Evolutionary conservation across 2,797 vertebrate species (phyloP).

Genomic region (Eutrigla gurnardus): DNA sequence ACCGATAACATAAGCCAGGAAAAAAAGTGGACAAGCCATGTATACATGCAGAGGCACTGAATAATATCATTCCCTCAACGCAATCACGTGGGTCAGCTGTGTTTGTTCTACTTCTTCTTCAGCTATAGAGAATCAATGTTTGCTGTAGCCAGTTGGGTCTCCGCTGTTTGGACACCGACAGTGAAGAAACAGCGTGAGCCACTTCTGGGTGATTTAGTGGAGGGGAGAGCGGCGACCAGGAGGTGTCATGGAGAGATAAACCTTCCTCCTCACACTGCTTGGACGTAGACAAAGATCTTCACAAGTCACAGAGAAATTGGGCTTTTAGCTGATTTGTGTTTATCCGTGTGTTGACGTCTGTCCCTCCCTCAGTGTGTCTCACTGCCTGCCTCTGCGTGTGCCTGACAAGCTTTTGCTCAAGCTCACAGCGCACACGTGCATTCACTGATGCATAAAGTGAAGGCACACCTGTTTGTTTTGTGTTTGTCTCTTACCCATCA

Average conservation of each 20-base stretch:
- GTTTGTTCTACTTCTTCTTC: conserved; percentile 60
- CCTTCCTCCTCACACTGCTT: conserved; percentile 49
- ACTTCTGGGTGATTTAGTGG: conserved; percentile 68
- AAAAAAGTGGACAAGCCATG: background rate
- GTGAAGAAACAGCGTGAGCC: conserved; percentile 32
- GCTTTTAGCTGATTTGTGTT: conserved; percentile 67
- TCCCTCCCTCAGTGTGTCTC: conserved; percentile 28
- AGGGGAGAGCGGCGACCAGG: conserved; percentile 43
- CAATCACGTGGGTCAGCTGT: conserved; percentile 46
- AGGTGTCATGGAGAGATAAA: conserved; percentile 62
- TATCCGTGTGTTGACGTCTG: conserved; percentile 52
- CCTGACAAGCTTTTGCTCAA: conserved; percentile 40
- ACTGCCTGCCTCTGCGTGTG: conserved; percentile 26
- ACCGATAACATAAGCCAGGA: background rate
- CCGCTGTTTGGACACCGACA: conserved; percentile 44
- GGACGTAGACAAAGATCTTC: conserved; percentile 49
- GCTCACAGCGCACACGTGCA: conserved; percentile 16
- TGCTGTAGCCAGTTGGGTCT: conserved; percentile 51
- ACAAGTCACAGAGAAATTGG: conserved; percentile 30
- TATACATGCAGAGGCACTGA: conserved; percentile 6
- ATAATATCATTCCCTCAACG: conserved; percentile 17
- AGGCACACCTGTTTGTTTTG: conserved; percentile 74
- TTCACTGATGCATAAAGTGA: conserved; percentile 49
- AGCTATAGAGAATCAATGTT: conserved; percentile 72
- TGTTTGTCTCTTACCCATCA: conserved; percentile 64